phyloP scores from a whole-genome alignment of 2,888 invertebrate species.

The Tetranychus piercei region DNA sequence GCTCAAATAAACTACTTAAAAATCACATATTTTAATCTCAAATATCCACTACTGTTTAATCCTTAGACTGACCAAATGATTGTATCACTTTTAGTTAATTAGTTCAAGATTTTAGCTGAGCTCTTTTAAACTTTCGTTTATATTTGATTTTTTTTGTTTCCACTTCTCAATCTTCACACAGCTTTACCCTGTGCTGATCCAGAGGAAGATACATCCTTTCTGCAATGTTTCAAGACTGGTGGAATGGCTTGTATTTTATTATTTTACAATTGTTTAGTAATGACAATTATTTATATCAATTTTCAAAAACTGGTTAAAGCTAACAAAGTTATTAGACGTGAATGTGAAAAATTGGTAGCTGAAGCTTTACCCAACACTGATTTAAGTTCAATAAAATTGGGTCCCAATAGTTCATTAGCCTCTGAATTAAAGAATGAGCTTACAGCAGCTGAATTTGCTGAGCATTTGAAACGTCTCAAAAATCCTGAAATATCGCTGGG shows the following conservation, averaged over 20 bases:
- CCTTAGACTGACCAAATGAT: no score
- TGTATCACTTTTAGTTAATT: no score
- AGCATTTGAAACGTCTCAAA: neutral
- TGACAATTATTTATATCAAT: neutral
- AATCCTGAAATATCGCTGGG: neutral
- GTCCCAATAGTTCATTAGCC: neutral
- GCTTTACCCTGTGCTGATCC: neutral
- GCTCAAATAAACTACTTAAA: no score
- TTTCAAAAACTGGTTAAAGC: neutral
- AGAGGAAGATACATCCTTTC: neutral
- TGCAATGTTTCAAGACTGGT: neutral
- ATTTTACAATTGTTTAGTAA: neutral
- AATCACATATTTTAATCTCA: no score
- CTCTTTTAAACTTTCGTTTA: neutral
- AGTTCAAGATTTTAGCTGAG: no score
- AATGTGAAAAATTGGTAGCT: neutral
- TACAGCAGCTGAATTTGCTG: neutral
- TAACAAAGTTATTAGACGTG: neutral
- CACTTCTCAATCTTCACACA: neutral
- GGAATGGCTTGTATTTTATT: neutral
- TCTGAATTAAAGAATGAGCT: neutral
- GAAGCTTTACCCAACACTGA: neutral
- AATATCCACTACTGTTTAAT: no score
- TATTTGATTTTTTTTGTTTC: neutral
- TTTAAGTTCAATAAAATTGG: neutral